phyloP scores from a whole-genome alignment of 2,797 vertebrate species.

The Tapera naevia region DNA sequence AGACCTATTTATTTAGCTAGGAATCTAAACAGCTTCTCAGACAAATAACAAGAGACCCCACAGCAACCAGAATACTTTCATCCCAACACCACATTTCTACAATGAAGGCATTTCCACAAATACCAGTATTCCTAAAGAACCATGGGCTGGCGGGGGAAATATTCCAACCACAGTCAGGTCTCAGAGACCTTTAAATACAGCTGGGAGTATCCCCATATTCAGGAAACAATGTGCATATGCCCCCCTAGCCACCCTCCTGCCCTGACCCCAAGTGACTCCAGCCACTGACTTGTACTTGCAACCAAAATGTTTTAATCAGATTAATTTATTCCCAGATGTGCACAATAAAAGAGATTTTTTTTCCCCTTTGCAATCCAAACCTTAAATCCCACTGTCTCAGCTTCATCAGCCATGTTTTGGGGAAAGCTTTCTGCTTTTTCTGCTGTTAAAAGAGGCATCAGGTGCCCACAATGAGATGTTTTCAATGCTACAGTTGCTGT shows the following conservation, averaged over 20 bases:
- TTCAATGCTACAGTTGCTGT: neutral
- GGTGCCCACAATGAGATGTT: fast-evolving
- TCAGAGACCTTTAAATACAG: neutral
- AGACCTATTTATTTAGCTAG: neutral
- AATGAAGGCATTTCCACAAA: neutral
- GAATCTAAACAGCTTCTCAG: neutral
- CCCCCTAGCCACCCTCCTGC: neutral
- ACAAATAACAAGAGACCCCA: neutral
- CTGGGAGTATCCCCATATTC: too few species aligned
- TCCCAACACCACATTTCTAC: neutral
- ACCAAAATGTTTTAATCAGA: neutral
- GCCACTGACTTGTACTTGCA: neutral
- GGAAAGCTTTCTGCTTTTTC: neutral
- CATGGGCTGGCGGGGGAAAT: too few species aligned
- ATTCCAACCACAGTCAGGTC: neutral
- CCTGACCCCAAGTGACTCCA: neutral
- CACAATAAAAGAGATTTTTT: neutral
- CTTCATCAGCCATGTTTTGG: fast-evolving
- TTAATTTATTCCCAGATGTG: neutral
- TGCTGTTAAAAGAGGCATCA: neutral
- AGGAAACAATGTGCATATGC: neutral
- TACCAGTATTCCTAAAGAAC: neutral
- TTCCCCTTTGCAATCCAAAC: neutral
- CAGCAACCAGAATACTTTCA: neutral
- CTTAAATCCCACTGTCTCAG: neutral